Conservation (phyloP, 2,888 invertebrate genomes). For the Himalopsyche japonica region DNA sequence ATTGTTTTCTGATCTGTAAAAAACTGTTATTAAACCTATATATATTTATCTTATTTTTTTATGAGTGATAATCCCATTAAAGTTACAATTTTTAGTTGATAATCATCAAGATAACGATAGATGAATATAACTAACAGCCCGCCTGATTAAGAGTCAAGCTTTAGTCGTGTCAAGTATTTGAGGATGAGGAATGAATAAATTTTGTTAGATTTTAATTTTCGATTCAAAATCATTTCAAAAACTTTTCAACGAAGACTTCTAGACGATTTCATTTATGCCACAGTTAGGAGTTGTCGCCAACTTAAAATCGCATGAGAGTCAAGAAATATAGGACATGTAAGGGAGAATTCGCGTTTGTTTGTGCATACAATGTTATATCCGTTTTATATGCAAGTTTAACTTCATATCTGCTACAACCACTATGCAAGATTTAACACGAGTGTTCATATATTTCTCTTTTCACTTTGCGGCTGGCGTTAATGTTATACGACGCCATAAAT, state of each 20-base stretch:
- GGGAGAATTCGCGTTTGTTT: neutral
- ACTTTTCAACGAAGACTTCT: neutral
- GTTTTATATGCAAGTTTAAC: neutral
- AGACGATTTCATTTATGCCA: neutral
- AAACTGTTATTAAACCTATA: too few relatives aligned
- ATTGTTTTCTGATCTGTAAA: too few relatives aligned
- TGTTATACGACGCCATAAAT: neutral
- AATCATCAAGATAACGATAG: too few relatives aligned
- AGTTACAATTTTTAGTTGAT: too few relatives aligned
- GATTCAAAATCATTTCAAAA: neutral
- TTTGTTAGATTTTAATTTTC: too few relatives aligned
- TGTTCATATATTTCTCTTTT: neutral
- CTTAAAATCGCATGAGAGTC: neutral
- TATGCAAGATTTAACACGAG: neutral
- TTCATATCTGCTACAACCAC: neutral
- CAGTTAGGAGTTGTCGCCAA: neutral
- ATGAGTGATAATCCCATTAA: too few relatives aligned
- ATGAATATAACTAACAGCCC: too few relatives aligned
- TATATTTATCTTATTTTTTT: too few relatives aligned
- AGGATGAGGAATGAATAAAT: too few relatives aligned
- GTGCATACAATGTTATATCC: conserved; percentile 3
- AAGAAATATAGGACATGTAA: neutral
- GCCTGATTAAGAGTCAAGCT: too few relatives aligned
- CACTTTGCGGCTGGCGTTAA: neutral
- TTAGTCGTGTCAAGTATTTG: too few relatives aligned